Percentiles rank a stretch among this genome's conserved stretches.
Conservation (phyloP, 2,888 invertebrate species). For the Dicranocentrus wangi region DNA sequence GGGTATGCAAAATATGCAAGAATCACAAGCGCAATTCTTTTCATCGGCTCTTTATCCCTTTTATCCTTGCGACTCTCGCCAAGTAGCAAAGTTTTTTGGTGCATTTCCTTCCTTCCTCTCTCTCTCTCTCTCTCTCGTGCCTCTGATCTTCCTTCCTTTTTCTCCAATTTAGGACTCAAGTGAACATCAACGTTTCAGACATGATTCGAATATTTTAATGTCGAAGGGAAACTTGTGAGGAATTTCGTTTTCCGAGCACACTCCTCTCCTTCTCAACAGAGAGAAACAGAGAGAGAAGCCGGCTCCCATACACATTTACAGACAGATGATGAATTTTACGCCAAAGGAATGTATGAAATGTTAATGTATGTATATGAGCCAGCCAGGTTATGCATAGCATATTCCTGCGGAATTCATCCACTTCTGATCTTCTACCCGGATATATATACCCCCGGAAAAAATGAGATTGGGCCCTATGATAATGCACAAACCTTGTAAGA, state of each 20-base stretch:
- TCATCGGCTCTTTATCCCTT: slow-evolving; percentile 22
- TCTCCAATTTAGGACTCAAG: not conserved
- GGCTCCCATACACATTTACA: too few relatives aligned
- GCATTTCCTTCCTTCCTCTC: too few relatives aligned
- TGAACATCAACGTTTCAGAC: slow-evolving; percentile 30
- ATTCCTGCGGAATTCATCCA: not conserved
- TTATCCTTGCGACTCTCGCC: slow-evolving; percentile 1
- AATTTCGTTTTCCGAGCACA: not conserved
- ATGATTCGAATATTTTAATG: slow-evolving; percentile 44
- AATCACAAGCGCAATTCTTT: not conserved
- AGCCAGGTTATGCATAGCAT: too few relatives aligned
- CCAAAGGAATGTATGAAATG: slow-evolving; percentile 10
- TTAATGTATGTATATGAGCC: too few relatives aligned
- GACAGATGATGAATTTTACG: slow-evolving; percentile 1
- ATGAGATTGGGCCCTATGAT: slow-evolving; percentile 17
- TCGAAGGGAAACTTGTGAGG: not conserved
- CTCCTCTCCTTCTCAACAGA: not conserved
- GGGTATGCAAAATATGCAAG: not conserved
- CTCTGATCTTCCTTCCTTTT: not conserved
- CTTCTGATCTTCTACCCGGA: not conserved
- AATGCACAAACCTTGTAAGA: slow-evolving; percentile 22
- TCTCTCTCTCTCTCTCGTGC: slow-evolving; percentile 18
- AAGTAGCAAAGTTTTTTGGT: slow-evolving; percentile 20
- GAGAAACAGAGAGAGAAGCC: too few relatives aligned
- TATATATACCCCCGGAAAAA: not conserved